Evolutionary conservation across 1,140 invertebrate genomes (phyloP), one percentile per base, ranked within the genome.

Genomic region (Cotesia chilonis): DNA sequence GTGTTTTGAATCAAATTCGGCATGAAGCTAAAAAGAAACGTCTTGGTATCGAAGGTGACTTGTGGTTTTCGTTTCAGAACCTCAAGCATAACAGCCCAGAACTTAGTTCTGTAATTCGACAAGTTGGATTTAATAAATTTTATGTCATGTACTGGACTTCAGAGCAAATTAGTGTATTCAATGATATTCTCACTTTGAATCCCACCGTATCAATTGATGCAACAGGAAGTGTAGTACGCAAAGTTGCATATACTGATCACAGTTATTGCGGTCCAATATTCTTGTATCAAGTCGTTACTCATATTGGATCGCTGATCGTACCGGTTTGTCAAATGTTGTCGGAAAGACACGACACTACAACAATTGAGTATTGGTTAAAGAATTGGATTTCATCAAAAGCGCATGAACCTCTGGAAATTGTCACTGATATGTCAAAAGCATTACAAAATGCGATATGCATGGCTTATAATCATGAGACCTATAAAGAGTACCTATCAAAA

Each of bases 51-150:
- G 20, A 20, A 17, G 17, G 17, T 1, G 20, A 59, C 4, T 59
- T 59, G 14, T 59, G 55, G 55, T n/a, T 20, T 7, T 59, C 55
- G 20, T 4, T 59, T 7, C n/a, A 59, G 20, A 20, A 59, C 7
- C 20, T 59, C 4, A 59, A 59, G 17, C 5, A 12, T 63, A 51
- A 66, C 14, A 38, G 38, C 7, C 38, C 47, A 7, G 64, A 66
- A 36, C 47, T 66, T 51, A 5, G 64, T 51, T 52, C 12, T 7
- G n/a, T 10, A 14, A 51, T 66, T 6, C 12, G 47, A 52, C 64
- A 66, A 17, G 2, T 66, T 20, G 64, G 38, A 51, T 66, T 9
- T 20, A 9, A n/a, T 51, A 17, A 47, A 47, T 66, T 66, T 52
- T 66, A 14, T 51, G 3, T 66, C 4, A 47, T 51, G 12, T 66